Percentiles rank a stretch among this genome's conserved stretches.
These are phyloP conservation scores for Sebastes itinus DNA, from an alignment of 2,797 vertebrate genomes.

Conservation along the genomic window DNA sequence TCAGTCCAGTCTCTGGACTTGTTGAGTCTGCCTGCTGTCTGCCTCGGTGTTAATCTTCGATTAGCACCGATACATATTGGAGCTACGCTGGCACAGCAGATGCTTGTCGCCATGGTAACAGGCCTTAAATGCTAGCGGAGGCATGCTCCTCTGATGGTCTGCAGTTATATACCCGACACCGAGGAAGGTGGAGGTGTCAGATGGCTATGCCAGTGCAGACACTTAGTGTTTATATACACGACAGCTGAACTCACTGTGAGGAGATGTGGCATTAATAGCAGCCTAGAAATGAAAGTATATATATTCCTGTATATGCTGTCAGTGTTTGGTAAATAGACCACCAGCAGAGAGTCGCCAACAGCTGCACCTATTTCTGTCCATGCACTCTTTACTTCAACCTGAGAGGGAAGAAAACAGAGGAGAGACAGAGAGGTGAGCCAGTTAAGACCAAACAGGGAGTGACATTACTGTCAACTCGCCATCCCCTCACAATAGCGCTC, in stretches of 20 bases:
- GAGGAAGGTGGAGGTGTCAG: slow-evolving; percentile 64
- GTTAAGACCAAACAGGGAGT: slow-evolving; percentile 62
- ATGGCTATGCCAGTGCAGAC: slow-evolving; percentile 54
- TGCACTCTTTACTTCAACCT: slow-evolving; percentile 35
- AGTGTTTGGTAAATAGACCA: not conserved
- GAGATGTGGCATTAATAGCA: slow-evolving; percentile 15
- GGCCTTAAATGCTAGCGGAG: slow-evolving; percentile 22
- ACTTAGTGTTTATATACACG: slow-evolving; percentile 46
- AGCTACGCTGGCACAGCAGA: slow-evolving; percentile 22
- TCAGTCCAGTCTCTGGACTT: slow-evolving; percentile 27
- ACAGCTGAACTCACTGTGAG: slow-evolving; percentile 28
- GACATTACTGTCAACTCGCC: slow-evolving; percentile 71
- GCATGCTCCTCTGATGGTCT: slow-evolving; percentile 38
- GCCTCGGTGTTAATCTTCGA: slow-evolving; percentile 39
- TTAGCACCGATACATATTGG: slow-evolving; percentile 35
- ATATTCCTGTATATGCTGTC: not conserved
- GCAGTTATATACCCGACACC: slow-evolving; percentile 40
- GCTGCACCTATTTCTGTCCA: slow-evolving; percentile 15
- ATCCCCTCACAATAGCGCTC: slow-evolving; percentile 42
- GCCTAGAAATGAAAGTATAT: not conserved
- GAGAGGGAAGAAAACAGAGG: slow-evolving; percentile 22
- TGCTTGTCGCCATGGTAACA: slow-evolving; percentile 60
- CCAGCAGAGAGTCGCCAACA: slow-evolving; percentile 16
- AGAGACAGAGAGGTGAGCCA: slow-evolving; percentile 43
- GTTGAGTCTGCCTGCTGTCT: slow-evolving; percentile 39